Evolutionary conservation across 1,140 invertebrate genomes (phyloP).

Genomic region (Lordiphosa clarofinis): DNA sequence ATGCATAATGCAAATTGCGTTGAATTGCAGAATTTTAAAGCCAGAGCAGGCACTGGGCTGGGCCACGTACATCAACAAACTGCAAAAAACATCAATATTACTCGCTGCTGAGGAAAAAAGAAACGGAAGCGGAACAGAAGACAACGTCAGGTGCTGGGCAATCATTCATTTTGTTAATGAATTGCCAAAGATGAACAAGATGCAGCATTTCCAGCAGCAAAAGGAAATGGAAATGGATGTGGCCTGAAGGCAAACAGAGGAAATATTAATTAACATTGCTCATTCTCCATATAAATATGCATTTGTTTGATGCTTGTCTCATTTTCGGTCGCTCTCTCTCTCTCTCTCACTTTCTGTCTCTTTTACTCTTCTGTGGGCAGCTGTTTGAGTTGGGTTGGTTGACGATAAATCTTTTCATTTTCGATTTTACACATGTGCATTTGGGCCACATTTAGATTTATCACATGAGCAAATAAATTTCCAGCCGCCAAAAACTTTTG

Average conservation of each 20-base stretch:
- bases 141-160: constrained; percentile 39
- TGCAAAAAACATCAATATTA: neutral
- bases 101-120: too few species aligned
- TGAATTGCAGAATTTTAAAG: neutral
- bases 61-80: constrained; percentile 31
- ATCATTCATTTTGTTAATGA: constrained; percentile 75
- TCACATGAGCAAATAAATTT: constrained; percentile 35
- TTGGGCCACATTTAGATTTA: constrained; percentile 54
- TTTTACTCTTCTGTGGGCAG: constrained; percentile 10
- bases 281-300: constrained; percentile 6
- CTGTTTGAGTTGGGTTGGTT: constrained; percentile 27
- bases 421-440: constrained; percentile 54
- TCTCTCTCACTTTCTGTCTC: neutral
- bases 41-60: too few species aligned
- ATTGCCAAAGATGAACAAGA: constrained; percentile 37
- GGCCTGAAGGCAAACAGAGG: too few species aligned
- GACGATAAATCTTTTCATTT: constrained; percentile 44
- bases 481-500: constrained; percentile 48
- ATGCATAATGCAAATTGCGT: constrained; percentile 12
- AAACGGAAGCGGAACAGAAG: constrained; percentile 20
- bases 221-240: neutral
- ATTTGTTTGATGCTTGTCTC: neutral
- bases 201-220: neutral
- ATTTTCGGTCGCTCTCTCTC: neutral
- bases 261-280: constrained; percentile 13